These are phyloP conservation scores for Lithophane leautieri DNA, from an alignment of 2,888 invertebrate genomes.

Conservation along the genomic window DNA sequence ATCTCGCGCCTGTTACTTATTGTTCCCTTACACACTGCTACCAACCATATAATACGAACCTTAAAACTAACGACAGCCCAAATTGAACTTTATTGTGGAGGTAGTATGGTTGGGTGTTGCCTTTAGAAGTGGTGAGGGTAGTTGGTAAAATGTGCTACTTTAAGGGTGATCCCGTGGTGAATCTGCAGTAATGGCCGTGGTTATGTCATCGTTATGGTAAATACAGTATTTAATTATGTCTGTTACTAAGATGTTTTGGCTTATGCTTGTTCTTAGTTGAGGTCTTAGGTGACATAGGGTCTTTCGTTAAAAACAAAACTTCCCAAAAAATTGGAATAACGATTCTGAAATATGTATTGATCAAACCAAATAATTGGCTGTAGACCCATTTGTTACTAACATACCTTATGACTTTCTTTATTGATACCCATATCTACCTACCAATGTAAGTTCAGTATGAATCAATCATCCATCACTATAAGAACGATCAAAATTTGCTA, in stretches of 20 bases:
- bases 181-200: conserved; percentile 78
- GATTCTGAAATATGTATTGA: neutral
- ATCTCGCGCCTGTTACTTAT: conserved; percentile 87
- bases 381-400: neutral
- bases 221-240: conserved; percentile 84
- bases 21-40: conserved; percentile 83
- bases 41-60: conserved; percentile 13
- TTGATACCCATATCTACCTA: neutral
- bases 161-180: conserved; percentile 78
- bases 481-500: neutral
- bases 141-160: conserved; percentile 63
- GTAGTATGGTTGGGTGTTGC: conserved; percentile 28
- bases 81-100: conserved; percentile 32
- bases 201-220: conserved; percentile 85
- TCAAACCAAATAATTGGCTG: neutral
- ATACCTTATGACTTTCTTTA: neutral
- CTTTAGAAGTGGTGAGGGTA: neutral
- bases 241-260: conserved; percentile 66
- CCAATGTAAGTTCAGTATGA: too few species aligned
- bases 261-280: conserved; percentile 30
- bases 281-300: neutral
- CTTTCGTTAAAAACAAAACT: neutral
- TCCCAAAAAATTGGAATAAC: neutral
- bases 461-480: neutral
- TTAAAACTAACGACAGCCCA: conserved; percentile 41